These are phyloP conservation scores for Liasis olivaceus DNA, from an alignment of 2,797 vertebrate genomes.

Conservation along the genomic window DNA sequence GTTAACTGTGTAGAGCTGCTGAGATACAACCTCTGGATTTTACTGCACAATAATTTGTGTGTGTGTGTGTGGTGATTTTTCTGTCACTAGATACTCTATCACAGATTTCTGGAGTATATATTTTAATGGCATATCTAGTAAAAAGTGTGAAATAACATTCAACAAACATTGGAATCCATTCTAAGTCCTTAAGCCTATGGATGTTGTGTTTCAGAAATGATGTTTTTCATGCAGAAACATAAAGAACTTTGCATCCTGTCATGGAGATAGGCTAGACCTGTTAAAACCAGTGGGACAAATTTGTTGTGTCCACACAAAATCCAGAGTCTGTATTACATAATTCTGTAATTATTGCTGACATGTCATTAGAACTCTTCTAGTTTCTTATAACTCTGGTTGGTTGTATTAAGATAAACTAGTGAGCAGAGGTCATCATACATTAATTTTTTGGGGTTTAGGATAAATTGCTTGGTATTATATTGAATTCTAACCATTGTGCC, in stretches of 20 bases:
- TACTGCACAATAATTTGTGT: neutral
- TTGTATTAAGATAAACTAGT: neutral
- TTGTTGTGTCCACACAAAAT: neutral
- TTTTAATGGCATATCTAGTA: fast-evolving
- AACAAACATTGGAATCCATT: neutral
- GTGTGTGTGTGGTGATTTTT: neutral
- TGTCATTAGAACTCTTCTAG: too few relatives aligned
- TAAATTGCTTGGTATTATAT: neutral
- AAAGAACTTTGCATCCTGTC: neutral
- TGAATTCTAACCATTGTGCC: slow-evolving; percentile 15
- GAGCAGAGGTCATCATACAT: neutral
- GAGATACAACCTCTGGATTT: neutral
- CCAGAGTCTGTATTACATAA: too few relatives aligned
- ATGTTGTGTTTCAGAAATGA: neutral
- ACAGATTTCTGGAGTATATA: neutral
- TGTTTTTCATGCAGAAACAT: neutral
- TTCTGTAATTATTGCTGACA: neutral
- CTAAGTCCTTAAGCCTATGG: neutral
- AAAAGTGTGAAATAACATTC: neutral
- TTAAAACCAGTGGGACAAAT: neutral
- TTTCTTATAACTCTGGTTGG: too few relatives aligned
- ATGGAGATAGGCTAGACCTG: neutral
- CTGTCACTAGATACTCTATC: neutral
- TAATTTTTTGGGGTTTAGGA: neutral
- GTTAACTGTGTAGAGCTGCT: neutral